Evolutionary conservation across 2,888 invertebrate genomes (phyloP).

Genomic region (Lypha dubia): DNA sequence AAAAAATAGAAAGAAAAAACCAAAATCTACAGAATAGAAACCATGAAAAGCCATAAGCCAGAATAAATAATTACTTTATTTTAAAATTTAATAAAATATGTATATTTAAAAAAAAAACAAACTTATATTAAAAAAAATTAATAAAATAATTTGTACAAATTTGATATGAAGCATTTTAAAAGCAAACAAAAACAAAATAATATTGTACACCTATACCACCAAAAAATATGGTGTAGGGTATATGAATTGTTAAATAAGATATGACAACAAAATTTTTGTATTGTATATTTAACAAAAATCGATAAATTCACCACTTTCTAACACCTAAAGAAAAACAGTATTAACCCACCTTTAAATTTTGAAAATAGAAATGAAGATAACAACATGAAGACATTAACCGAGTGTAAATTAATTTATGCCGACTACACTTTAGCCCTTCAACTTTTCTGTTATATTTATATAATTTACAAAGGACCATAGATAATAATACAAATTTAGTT

Average conservation of each 20-base stretch:
- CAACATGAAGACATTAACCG: constrained; percentile 2
- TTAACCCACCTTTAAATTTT: constrained; percentile 57
- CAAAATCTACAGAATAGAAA: constrained; percentile 17
- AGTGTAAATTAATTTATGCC: constrained; percentile 2
- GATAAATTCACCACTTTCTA: constrained; percentile 26
- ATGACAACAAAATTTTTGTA: constrained; percentile 52
- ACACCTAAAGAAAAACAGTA: constrained; percentile 29
- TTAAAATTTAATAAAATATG: constrained; percentile 48
- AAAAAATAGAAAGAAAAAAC: not conserved
- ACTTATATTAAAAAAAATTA: not conserved
- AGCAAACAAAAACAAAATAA: constrained; percentile 5
- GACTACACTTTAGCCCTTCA: not conserved
- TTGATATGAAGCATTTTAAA: constrained; percentile 62
- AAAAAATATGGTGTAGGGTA: no score
- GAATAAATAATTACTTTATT: constrained; percentile 71
- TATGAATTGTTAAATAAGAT: not conserved
- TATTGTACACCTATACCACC: not conserved
- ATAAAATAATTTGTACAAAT: constrained; percentile 65
- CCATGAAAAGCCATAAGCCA: constrained; percentile 59
- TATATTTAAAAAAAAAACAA: constrained; percentile 17
- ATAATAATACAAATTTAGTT: no score
- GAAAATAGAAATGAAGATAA: constrained; percentile 1
- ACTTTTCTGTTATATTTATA: not conserved
- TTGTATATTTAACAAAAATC: constrained; percentile 47
- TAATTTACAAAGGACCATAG: not conserved